phyloP scores from a whole-genome alignment of 2,113 vertebrate genomes.

The Lophura nycthemera region DNA sequence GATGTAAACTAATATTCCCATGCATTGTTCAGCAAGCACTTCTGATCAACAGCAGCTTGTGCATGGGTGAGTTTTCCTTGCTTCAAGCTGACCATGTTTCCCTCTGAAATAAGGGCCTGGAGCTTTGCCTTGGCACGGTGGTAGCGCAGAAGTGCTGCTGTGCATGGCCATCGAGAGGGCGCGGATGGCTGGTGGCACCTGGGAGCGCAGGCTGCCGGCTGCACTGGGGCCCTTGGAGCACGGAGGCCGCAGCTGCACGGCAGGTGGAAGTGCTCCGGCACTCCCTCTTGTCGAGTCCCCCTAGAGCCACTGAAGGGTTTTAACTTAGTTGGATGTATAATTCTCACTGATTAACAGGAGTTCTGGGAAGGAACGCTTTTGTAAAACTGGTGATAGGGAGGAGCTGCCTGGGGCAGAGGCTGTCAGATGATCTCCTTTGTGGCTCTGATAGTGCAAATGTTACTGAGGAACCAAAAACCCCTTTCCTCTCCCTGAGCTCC shows the following conservation, averaged over 20 bases:
- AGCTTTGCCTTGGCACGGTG: conserved; percentile 25
- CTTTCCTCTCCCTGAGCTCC: neutral
- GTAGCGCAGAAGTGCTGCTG: neutral
- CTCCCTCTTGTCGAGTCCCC: conserved; percentile 21
- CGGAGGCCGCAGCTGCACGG: conserved; percentile 50
- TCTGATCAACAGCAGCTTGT: neutral
- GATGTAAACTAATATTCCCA: fast-evolving
- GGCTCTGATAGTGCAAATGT: conserved; percentile 2
- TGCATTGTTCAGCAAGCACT: neutral
- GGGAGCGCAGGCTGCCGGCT: conserved; percentile 14
- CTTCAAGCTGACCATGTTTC: conserved; percentile 22
- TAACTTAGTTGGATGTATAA: conserved; percentile 53
- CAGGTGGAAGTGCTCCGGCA: conserved; percentile 32
- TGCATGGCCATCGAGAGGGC: conserved; percentile 31
- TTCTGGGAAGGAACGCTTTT: conserved; percentile 57
- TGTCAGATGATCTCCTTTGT: conserved; percentile 55
- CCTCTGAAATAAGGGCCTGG: conserved; percentile 7
- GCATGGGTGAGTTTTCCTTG: neutral
- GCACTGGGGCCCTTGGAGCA: neutral
- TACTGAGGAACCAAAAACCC: neutral
- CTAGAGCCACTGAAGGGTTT: conserved; percentile 13
- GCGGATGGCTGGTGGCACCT: conserved; percentile 12
- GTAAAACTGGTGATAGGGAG: conserved; percentile 38
- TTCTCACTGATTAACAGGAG: conserved; percentile 71
- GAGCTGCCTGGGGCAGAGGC: conserved; percentile 41